phyloP scores from a whole-genome alignment of 2,113 vertebrate genomes.

The Dipodomys ordii region DNA sequence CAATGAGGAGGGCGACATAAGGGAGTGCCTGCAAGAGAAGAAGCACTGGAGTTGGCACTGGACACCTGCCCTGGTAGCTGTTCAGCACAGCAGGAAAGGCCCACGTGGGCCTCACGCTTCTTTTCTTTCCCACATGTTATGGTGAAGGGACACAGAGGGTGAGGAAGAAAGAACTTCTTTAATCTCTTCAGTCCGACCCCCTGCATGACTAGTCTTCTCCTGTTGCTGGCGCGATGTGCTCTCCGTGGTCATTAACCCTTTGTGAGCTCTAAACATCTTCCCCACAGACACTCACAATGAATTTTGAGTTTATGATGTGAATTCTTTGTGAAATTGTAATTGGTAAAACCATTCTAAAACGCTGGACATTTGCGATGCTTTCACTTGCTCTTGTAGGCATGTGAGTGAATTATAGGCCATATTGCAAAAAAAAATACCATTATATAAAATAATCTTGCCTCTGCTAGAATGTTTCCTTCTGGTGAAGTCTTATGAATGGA shows the following conservation, averaged over 20 bases:
- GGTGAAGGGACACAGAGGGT: not conserved
- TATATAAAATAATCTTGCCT: not conserved
- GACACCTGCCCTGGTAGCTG: fast-evolving
- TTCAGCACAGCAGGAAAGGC: fast-evolving
- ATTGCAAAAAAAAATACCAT: not conserved
- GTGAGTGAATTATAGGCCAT: not conserved
- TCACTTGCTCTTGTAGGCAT: not conserved
- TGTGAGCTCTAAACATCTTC: not conserved
- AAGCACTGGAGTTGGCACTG: not conserved
- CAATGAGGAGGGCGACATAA: conserved; percentile 98
- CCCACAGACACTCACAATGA: not conserved
- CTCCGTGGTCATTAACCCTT: fast-evolving
- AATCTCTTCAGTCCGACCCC: not conserved
- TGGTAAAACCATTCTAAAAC: not conserved
- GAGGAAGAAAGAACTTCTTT: not conserved
- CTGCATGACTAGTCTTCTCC: fast-evolving
- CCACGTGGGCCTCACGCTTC: not conserved
- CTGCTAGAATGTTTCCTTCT: not conserved
- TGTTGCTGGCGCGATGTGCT: not conserved
- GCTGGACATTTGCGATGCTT: not conserved
- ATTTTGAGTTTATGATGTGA: not conserved
- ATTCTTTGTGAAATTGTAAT: not conserved
- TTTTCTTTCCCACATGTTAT: not conserved
- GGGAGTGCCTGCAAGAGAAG: conserved; percentile 92
- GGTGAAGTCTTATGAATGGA: not conserved